phyloP scores from a whole-genome alignment of 2,888 invertebrate genomes.

The Myathropa florea region DNA sequence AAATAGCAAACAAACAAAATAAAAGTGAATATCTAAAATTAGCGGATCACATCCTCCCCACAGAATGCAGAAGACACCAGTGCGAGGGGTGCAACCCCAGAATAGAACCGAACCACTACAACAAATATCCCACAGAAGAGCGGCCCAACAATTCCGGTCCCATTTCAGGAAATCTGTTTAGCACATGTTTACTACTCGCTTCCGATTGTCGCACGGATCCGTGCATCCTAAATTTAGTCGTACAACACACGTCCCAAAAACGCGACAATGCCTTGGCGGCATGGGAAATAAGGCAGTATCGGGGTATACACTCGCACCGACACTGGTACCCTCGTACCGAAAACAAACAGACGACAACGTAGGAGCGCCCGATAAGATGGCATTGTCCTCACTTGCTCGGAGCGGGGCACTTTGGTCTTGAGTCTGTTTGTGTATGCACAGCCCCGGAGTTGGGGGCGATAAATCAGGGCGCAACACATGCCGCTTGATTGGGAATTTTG shows the following conservation, averaged over 20 bases:
- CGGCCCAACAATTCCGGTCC: constrained; percentile 53
- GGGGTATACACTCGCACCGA: background rate
- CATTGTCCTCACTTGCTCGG: constrained; percentile 57
- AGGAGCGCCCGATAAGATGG: constrained; percentile 52
- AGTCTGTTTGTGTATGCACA: constrained; percentile 7
- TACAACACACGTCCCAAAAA: constrained; percentile 50
- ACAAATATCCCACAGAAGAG: background rate
- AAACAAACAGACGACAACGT: constrained; percentile 42
- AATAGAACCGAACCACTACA: constrained; percentile 20
- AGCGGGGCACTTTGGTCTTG: constrained; percentile 35
- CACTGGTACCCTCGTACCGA: constrained; percentile 19
- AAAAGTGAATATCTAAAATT: constrained; percentile 43
- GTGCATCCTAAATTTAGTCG: constrained; percentile 64
- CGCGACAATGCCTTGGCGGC: constrained; percentile 21
- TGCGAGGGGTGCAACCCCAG: constrained; percentile 18
- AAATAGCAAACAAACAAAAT: constrained; percentile 42
- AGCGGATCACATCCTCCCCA: constrained; percentile 54
- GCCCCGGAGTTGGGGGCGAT: constrained; percentile 23
- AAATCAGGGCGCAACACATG: constrained; percentile 58
- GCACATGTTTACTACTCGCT: constrained; percentile 68
- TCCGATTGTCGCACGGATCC: constrained; percentile 67
- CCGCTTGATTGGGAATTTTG: constrained; percentile 51
- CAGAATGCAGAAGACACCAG: background rate
- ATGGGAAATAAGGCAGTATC: constrained; percentile 24
- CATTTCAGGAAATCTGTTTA: constrained; percentile 67